Conservation (phyloP, 2,113 vertebrate genomes). For the Pelmatolapia mariae region DNA sequence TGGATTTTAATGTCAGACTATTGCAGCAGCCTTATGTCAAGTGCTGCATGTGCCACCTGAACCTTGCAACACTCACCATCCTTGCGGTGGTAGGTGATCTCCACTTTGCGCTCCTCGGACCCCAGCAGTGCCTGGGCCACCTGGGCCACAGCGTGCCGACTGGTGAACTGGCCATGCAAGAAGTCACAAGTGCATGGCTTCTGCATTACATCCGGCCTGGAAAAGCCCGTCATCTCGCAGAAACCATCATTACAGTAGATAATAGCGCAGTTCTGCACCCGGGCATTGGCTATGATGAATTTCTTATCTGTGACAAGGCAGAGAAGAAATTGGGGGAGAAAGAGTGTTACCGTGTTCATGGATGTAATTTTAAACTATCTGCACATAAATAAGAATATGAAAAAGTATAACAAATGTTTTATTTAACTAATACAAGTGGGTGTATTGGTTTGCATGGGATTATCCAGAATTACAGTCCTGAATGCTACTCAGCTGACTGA, state of each 20-base stretch:
- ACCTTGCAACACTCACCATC: conserved; percentile 78
- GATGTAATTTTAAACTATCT: neutral
- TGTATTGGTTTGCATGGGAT: neutral
- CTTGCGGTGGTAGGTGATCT: conserved; percentile 94
- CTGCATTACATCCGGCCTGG: conserved; percentile 94
- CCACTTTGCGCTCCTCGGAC: conserved; percentile 91
- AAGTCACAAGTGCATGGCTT: conserved; percentile 95
- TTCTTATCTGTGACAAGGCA: conserved; percentile 84
- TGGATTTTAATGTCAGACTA: neutral
- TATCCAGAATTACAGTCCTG: neutral
- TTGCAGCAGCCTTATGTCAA: neutral
- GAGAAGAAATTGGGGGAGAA: conserved; percentile 8
- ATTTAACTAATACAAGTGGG: neutral
- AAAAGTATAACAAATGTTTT: neutral
- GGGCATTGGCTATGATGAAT: conserved; percentile 96
- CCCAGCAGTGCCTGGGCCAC: conserved; percentile 90
- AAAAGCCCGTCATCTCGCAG: conserved; percentile 97
- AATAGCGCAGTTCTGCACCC: conserved; percentile 93
- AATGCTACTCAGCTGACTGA: neutral
- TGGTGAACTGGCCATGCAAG: conserved; percentile 89
- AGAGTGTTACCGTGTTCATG: neutral
- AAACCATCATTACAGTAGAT: conserved; percentile 97
- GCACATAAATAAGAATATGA: neutral
- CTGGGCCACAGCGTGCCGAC: conserved; percentile 85
- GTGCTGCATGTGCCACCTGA: neutral